Conservation (phyloP, 2,888 invertebrate species). For the Cryptus viduatorius region DNA sequence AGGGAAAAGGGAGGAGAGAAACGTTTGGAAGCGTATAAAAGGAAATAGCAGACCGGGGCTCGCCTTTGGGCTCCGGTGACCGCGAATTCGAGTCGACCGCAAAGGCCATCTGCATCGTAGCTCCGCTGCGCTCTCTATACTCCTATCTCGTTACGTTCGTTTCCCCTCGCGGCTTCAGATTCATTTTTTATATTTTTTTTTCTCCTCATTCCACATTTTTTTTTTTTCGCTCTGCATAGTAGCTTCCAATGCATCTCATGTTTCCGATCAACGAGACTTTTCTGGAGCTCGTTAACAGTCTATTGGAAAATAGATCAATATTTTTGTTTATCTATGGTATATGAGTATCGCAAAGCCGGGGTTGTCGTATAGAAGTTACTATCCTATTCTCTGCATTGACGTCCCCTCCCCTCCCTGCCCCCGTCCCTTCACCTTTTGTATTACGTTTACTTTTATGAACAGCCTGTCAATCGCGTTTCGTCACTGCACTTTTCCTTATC, state of each 20-base stretch:
- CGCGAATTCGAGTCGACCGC: constrained; percentile 66
- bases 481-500: neutral
- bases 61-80: constrained; percentile 62
- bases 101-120: constrained; percentile 57
- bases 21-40: constrained; percentile 12
- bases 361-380: neutral
- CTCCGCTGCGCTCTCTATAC: constrained; percentile 26
- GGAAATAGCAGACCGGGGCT: constrained; percentile 55
- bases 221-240: constrained; percentile 12
- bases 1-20: constrained; percentile 1
- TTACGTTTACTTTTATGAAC: neutral
- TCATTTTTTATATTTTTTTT: constrained; percentile 42
- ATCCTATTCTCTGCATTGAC: too few species aligned
- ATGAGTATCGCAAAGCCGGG: neutral
- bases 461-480: neutral
- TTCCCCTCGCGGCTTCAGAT: constrained; percentile 43
- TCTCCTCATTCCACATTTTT: constrained; percentile 20
- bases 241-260: constrained; percentile 32
- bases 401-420: neutral
- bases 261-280: constrained; percentile 24
- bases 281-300: constrained; percentile 25
- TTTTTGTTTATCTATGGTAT: neutral
- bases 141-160: constrained; percentile 60
- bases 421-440: neutral
- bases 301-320: neutral